A percentile compares a stretch with the other conserved stretches of the same genome.
Evolutionary conservation across 2,888 invertebrate species (phyloP).

Genomic region (Lithophane semibrunnea): DNA sequence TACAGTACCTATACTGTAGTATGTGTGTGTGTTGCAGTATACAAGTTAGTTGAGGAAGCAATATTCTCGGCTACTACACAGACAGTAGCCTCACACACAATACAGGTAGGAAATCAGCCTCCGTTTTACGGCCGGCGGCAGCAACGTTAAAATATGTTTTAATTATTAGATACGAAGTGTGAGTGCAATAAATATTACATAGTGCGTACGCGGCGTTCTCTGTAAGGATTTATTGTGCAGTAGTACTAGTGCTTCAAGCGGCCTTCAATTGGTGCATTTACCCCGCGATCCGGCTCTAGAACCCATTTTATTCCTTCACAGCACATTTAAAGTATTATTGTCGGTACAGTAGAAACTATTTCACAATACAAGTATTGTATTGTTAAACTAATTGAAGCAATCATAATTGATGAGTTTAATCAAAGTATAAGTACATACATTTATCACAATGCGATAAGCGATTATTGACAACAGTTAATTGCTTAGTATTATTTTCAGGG

Average conservation of each 20-base stretch:
- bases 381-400: constrained; percentile 18
- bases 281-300: constrained; percentile 61
- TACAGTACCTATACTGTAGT: not conserved
- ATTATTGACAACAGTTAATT: not conserved
- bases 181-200: constrained; percentile 74
- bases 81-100: constrained; percentile 52
- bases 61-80: constrained; percentile 49
- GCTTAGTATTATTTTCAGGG: constrained; percentile 15
- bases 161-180: constrained; percentile 79
- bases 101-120: constrained; percentile 56
- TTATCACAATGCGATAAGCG: constrained; percentile 7
- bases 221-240: constrained; percentile 78
- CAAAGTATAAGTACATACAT: not conserved
- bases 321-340: constrained; percentile 43
- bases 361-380: constrained; percentile 14
- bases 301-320: constrained; percentile 54
- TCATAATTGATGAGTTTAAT: constrained; percentile 22
- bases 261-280: constrained; percentile 74
- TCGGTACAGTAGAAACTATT: constrained; percentile 33
- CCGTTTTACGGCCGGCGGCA: constrained; percentile 61
- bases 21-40: not conserved
- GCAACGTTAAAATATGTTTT: constrained; percentile 75
- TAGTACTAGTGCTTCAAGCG: constrained; percentile 70
- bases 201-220: constrained; percentile 66
- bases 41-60: constrained; percentile 48